Conservation (phyloP, 2,797 vertebrate species). For the Botia almorhae region DNA sequence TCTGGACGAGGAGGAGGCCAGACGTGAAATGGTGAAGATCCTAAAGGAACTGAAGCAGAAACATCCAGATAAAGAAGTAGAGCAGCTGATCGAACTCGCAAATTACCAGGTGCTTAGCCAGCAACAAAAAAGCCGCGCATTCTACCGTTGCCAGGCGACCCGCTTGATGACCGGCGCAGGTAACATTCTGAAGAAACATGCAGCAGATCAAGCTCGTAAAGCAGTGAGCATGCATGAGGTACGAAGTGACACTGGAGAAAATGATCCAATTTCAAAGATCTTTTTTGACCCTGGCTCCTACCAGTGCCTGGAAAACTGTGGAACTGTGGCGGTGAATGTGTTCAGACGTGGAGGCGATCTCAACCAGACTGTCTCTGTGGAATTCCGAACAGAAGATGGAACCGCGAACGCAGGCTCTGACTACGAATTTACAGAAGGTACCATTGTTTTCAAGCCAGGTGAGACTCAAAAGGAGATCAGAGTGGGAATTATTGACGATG, state of each 20-base stretch:
- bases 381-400: constrained; percentile 97
- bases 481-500: constrained; percentile 96
- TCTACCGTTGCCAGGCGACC: constrained; percentile 98
- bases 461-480: constrained; percentile 94
- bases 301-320: constrained; percentile 98
- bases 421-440: constrained; percentile 97
- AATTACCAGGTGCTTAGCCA: constrained; percentile 99
- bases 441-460: constrained; percentile 92
- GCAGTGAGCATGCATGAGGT: constrained; percentile 98
- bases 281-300: constrained; percentile 95
- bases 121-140: constrained; percentile 97
- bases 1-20: constrained; percentile 93
- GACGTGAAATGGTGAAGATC: constrained; percentile 97
- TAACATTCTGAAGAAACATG: constrained; percentile 97
- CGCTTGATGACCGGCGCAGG: constrained; percentile 97
- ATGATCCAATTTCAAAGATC: constrained; percentile 90
- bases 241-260: constrained; percentile 85
- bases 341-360: constrained; percentile 91
- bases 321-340: constrained; percentile 92
- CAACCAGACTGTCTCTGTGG: constrained; percentile 87
- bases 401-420: constrained; percentile 97
- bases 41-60: constrained; percentile 98
- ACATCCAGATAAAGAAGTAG: constrained; percentile 96
- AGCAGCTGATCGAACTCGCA: constrained; percentile 95
- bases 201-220: constrained; percentile 96